Conservation (phyloP, 2,113 vertebrate genomes). For the Ptyas mucosa region DNA sequence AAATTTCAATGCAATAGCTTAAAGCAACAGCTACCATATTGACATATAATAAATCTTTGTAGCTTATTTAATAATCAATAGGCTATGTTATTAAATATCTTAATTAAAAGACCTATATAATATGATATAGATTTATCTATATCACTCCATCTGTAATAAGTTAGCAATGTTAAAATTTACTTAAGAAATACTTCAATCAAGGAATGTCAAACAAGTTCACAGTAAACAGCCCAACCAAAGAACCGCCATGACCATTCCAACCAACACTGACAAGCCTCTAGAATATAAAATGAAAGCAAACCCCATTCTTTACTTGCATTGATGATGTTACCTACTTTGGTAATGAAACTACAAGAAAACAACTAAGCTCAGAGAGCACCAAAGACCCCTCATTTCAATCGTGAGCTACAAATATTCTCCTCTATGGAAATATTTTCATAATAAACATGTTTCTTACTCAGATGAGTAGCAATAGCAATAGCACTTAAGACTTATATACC, state of each 20-base stretch:
- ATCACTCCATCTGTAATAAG: not conserved
- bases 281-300: no score
- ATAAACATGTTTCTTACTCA: not conserved
- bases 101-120: not conserved
- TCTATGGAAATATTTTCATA: not conserved
- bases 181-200: not conserved
- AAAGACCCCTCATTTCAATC: no score
- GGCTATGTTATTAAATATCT: constrained; percentile 1
- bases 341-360: no score
- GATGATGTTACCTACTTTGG: no score
- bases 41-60: constrained; percentile 8
- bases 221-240: not conserved
- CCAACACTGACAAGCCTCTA: no score
- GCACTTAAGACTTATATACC: no score
- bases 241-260: no score
- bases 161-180: not conserved
- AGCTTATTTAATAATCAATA: not conserved
- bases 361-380: no score
- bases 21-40: not conserved
- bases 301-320: no score
- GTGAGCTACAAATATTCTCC: no score
- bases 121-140: not conserved
- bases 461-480: not conserved
- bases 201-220: not conserved
- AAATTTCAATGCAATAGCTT: not conserved